phyloP scores from a whole-genome alignment of 2,797 vertebrate species.

The Helostoma temminkii region DNA sequence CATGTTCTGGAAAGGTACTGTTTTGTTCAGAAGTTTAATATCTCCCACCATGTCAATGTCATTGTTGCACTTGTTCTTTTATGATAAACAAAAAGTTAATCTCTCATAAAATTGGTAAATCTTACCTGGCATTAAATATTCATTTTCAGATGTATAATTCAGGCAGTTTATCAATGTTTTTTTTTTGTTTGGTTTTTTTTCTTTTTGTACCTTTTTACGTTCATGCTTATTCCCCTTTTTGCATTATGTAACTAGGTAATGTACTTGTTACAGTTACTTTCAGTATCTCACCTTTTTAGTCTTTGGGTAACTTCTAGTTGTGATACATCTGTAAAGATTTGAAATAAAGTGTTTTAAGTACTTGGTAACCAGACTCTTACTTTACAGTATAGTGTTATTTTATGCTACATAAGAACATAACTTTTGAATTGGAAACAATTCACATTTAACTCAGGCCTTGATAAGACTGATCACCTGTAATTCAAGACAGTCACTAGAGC shows the following conservation, averaged over 20 bases:
- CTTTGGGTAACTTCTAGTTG: slow-evolving; percentile 82
- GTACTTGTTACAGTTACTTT: slow-evolving; percentile 79
- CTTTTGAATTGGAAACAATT: not conserved
- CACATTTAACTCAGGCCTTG: not conserved
- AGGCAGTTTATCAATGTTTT: slow-evolving; percentile 61
- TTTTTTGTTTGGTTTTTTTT: slow-evolving; percentile 63
- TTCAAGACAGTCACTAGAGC: not conserved
- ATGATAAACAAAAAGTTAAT: slow-evolving; percentile 57
- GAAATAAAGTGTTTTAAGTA: slow-evolving; percentile 86
- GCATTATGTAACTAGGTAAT: slow-evolving; percentile 83
- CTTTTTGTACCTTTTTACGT: slow-evolving; percentile 73
- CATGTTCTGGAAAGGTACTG: slow-evolving; percentile 79
- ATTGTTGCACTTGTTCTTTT: slow-evolving; percentile 76
- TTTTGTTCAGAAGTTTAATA: slow-evolving; percentile 72
- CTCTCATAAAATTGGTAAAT: slow-evolving; percentile 53
- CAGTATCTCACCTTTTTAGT: slow-evolving; percentile 81
- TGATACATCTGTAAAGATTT: slow-evolving; percentile 86
- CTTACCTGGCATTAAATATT: slow-evolving; percentile 66
- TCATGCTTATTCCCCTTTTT: slow-evolving; percentile 79
- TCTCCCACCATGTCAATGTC: slow-evolving; percentile 55
- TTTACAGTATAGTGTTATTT: slow-evolving; percentile 38
- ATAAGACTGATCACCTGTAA: not conserved
- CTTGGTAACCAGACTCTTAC: slow-evolving; percentile 57
- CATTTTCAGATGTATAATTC: slow-evolving; percentile 78
- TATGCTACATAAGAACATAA: not conserved